Conservation (phyloP, 23 tunicate genomes). For the Trididemnum miniatum region DNA sequence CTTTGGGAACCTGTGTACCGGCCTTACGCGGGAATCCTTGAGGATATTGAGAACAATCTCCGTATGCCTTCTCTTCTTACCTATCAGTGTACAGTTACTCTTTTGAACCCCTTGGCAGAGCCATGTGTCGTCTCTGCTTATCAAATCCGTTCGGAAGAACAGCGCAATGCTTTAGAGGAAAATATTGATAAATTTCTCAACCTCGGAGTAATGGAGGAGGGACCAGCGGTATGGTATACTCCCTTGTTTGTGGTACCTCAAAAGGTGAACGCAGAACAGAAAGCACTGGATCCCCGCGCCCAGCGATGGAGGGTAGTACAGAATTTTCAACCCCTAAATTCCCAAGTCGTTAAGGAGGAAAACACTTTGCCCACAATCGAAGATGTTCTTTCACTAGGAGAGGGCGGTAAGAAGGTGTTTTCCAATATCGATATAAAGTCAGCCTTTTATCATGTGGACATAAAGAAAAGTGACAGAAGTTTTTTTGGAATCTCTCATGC, state of each 20-base stretch:
- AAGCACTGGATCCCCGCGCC: not conserved
- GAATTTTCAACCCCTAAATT: not conserved
- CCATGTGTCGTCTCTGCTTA: not conserved
- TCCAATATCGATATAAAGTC: not conserved
- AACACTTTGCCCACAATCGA: not conserved
- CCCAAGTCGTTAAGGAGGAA: not conserved
- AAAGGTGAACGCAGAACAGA: conserved; percentile 24
- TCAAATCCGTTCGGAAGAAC: not conserved
- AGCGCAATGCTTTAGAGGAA: conserved; percentile 5
- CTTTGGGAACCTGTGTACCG: not conserved
- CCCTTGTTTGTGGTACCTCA: conserved; percentile 25
- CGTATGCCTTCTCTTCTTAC: not conserved
- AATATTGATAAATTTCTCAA: not conserved
- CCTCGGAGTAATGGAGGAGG: conserved; percentile 17
- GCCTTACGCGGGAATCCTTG: not conserved
- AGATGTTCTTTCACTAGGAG: not conserved
- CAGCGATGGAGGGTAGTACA: not conserved
- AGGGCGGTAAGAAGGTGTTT: not conserved
- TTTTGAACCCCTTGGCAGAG: not conserved
- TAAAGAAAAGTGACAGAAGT: not conserved
- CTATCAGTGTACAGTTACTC: not conserved
- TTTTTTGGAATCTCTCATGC: not conserved
- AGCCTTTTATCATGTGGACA: not conserved
- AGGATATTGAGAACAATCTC: conserved; percentile 14
- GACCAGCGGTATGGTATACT: not conserved